A percentile compares a stretch with the other conserved stretches of the same genome.
phyloP scores from a whole-genome alignment of 2,797 vertebrate species.

The Thaleichthys pacificus region DNA sequence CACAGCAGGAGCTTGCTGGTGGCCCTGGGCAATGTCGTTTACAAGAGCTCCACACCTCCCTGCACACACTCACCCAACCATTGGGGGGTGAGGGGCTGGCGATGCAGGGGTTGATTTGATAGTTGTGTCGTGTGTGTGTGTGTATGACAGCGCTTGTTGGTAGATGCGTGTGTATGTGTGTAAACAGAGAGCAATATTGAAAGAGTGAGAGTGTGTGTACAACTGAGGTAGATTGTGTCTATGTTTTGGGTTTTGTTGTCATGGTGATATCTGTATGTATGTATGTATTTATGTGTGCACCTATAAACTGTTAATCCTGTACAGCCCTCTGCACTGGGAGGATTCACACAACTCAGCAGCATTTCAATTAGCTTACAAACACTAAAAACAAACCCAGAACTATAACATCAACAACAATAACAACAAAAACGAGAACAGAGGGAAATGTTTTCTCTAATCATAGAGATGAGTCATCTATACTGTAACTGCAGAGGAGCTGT shows the following conservation, averaged over 20 bases:
- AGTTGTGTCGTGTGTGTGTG: background rate
- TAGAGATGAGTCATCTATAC: constrained; percentile 44
- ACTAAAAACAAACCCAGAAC: constrained; percentile 1
- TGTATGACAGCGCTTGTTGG: background rate
- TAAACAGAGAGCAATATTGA: no score
- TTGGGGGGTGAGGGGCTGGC: background rate
- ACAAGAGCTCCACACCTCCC: background rate
- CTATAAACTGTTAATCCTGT: background rate
- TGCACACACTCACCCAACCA: background rate
- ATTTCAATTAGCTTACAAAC: background rate
- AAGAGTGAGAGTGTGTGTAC: constrained; percentile 3
- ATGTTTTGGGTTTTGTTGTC: background rate
- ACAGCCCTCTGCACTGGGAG: background rate
- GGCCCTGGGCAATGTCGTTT: background rate
- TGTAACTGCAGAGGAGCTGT: constrained; percentile 16
- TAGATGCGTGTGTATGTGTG: constrained; percentile 23
- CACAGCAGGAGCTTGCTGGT: background rate
- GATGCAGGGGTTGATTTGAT: no score
- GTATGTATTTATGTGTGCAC: constrained; percentile 7
- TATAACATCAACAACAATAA: constrained; percentile 44
- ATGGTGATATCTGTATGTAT: background rate
- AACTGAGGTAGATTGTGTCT: constrained; percentile 7
- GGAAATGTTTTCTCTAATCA: constrained; percentile 40
- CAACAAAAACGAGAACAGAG: constrained; percentile 10
- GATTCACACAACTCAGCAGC: constrained; percentile 9